Base-by-base conservation (phyloP, 2,888 invertebrate genomes). In the Caenorhabditis imperialis region DNA sequence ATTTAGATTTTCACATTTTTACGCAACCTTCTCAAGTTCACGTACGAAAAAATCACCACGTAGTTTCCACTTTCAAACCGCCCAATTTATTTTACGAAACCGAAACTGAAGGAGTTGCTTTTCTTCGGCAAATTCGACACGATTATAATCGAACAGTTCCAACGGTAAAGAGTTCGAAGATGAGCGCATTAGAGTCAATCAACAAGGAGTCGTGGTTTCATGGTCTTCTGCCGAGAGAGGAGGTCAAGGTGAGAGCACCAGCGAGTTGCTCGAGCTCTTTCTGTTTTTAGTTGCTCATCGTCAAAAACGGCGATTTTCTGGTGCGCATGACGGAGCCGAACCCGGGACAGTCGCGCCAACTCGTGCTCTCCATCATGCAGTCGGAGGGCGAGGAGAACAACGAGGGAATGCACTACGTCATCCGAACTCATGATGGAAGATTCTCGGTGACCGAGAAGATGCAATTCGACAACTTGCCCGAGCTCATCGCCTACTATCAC, bases 301-400 rank as follows among this genome's bases (percentile, higher is more conserved):
- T 45, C 10, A 58, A 62, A 14, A 65, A 73, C 40, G 81, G 81
- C n/a, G 81, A 82, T 16, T 82, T 73, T 48, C 55, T 82, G 33
- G 69, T 82, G 3, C 74, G 82, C n/a, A 62, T 65, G 38, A 70
- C 82, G 3, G 80, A 81, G 58, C 80, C 82, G 20, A 54, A 40
- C 1, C 23, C 58, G 8, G 79, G 77, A 38, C 54, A 75, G 35
- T 14, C 67, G 8, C 62, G 79, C n/a, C 50, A 55, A 20, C 61
- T 73, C 44, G 65, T 82, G 12, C 53, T 83, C 3, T 81, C 81
- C 3, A 62, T 77, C 22, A 77, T 81, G 77, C 45, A 42, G 12
- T 60, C 37, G 3, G 35, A 51, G 57, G 51, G 42, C 20, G 67
- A 67, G 14, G 7, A 30, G n/a, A 18, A 22, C 12, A 40, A 74